phyloP scores from a whole-genome alignment of 2,888 invertebrate species.

The Phlogophora meticulosa region DNA sequence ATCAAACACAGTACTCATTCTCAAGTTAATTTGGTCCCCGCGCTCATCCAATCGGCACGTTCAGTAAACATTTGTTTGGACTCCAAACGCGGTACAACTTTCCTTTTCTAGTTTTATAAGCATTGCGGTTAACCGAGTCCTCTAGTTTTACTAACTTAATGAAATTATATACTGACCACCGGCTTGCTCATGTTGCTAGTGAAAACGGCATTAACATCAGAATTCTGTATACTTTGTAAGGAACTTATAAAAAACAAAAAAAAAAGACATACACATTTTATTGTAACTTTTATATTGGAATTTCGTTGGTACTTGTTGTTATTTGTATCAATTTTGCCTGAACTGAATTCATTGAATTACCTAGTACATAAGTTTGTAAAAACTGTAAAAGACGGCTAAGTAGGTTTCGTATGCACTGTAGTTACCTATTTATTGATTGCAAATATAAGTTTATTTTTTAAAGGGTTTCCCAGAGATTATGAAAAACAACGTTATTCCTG shows the following conservation, averaged over 20 bases:
- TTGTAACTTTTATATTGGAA: too few species aligned
- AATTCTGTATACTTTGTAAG: conserved; percentile 15
- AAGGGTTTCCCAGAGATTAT: too few species aligned
- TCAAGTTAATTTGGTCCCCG: conserved; percentile 48
- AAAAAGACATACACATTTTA: too few species aligned
- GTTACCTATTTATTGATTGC: too few species aligned
- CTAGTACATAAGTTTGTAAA: background rate
- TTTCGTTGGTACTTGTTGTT: too few species aligned
- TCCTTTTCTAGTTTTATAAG: conserved; percentile 87
- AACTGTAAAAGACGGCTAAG: too few species aligned
- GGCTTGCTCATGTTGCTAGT: conserved; percentile 40
- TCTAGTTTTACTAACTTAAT: conserved; percentile 76
- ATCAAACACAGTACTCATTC: conserved; percentile 33
- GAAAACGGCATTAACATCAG: conserved; percentile 54
- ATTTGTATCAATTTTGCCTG: too few species aligned
- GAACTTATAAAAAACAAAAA: too few species aligned
- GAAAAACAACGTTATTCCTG: too few species aligned
- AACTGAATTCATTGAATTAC: too few species aligned
- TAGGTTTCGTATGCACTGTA: too few species aligned
- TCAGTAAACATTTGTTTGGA: conserved; percentile 83
- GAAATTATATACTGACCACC: conserved; percentile 70
- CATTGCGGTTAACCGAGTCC: conserved; percentile 85
- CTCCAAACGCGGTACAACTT: conserved; percentile 76
- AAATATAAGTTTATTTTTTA: too few species aligned
- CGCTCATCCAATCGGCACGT: conserved; percentile 74